These are phyloP conservation scores for Pollenia griseotomentosa DNA, from an alignment of 2,888 invertebrate genomes.

Conservation along the genomic window DNA sequence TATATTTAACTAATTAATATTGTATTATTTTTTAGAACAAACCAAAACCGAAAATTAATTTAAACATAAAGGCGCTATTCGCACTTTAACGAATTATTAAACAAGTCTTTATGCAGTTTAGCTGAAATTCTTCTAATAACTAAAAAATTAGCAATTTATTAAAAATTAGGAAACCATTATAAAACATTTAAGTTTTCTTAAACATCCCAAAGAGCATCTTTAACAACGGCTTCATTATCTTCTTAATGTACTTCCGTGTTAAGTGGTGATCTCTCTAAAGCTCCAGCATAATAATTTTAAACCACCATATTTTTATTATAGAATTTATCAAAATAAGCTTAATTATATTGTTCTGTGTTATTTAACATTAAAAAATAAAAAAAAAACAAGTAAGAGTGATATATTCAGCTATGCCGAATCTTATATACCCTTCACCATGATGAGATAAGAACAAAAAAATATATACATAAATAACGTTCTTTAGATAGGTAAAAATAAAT, in stretches of 20 bases:
- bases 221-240: constrained; percentile 16
- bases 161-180: constrained; percentile 21
- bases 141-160: constrained; percentile 12
- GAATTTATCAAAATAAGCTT: background rate
- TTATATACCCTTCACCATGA: too few species aligned
- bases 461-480: too few species aligned
- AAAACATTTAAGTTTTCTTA: constrained; percentile 19
- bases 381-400: too few species aligned
- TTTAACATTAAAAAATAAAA: constrained; percentile 8
- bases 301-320: background rate
- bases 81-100: background rate
- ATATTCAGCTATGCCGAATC: too few species aligned
- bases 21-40: background rate
- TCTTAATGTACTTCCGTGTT: constrained; percentile 58
- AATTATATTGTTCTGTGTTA: background rate
- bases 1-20: constrained; percentile 9
- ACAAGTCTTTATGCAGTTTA: background rate
- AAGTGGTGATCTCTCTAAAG: constrained; percentile 38
- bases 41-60: background rate
- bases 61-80: constrained; percentile 30
- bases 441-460: too few species aligned
- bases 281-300: background rate
- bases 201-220: constrained; percentile 28
- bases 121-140: background rate
- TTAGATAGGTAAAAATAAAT: too few species aligned